phyloP scores from a whole-genome alignment of 2,888 invertebrate genomes.

The Drosophila testacea region DNA sequence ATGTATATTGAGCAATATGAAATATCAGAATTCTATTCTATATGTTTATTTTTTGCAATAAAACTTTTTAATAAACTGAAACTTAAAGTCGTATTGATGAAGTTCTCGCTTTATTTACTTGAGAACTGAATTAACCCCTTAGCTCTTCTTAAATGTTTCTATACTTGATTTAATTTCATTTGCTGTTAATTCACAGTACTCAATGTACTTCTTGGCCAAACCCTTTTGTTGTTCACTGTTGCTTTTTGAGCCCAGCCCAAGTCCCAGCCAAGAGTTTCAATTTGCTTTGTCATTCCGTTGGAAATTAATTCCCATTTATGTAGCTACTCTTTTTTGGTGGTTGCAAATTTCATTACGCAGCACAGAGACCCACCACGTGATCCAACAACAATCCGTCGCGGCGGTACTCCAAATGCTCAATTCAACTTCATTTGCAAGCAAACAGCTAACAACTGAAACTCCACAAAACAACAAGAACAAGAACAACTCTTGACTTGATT shows the following conservation, averaged over 20 bases:
- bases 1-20: too few relatives aligned
- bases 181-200: constrained; percentile 1
- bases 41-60: too few relatives aligned
- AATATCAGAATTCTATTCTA: too few relatives aligned
- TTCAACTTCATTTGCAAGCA: constrained; percentile 53
- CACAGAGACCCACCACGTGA: constrained; percentile 4
- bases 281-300: constrained; percentile 53
- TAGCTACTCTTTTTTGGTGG: constrained; percentile 60
- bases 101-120: neutral
- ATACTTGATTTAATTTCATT: constrained; percentile 11
- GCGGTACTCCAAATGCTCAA: constrained; percentile 13
- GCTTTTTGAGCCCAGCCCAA: constrained; percentile 7
- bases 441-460: constrained; percentile 34
- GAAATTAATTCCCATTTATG: constrained; percentile 71
- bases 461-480: constrained; percentile 36
- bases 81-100: neutral
- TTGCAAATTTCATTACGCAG: constrained; percentile 69
- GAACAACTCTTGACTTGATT: constrained; percentile 72
- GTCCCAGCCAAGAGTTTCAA: neutral
- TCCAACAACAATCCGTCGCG: neutral
- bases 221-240: constrained; percentile 56
- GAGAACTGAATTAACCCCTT: constrained; percentile 12
- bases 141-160: constrained; percentile 1
- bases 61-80: too few relatives aligned
- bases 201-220: constrained; percentile 31